Evolutionary conservation across 2,113 vertebrate genomes (phyloP), one percentile per base, ranked within the genome.

Genomic region (Gadus chalcogrammus): DNA sequence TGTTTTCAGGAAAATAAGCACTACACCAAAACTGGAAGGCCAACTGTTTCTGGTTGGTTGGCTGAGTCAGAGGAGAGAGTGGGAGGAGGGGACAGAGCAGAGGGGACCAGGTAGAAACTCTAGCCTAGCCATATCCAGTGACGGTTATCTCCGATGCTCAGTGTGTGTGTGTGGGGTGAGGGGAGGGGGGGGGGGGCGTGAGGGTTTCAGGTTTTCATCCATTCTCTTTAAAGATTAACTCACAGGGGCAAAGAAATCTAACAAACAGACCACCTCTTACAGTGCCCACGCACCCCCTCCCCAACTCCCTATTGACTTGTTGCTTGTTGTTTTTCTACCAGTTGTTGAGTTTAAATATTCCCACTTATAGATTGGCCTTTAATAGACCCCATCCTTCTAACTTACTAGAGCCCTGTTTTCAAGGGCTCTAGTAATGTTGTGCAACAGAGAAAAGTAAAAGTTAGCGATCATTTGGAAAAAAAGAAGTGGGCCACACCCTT

Each of bases 71-170:
- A 64, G 62, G 71, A 72, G 31, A 42, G 65, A 31, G 24, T 60
- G 15, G 22, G 22, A 66, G 72, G 68, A 48, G 42, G 77, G 68
- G 17, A 15, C 5, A 12, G 38, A 64, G 55, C 15, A 16, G 16
- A 18, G 61, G 64, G 69, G 28, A 61, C 64, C 67, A 38, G 67
- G 68, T 71, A 77, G 85, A 87, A 88, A 89, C 74, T 64, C 28
- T 79, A 86, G 79, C 83, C 65, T 12, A 20, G 63, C 52, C 16
- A 4, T 81, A 86, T 89, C 85, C 70, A 78, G 68, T 90, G 77
- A 82, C 86, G 20, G 20, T n/a, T 38, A 66, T 59, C 65, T 67
- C 68, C 79, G 42, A 48, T 48, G 42, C 31, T 82, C 68, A 67
- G 70, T 76, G 77, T 75, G 67, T 76, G 77, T 75, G 67, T 31